Evolutionary conservation across 2,113 vertebrate genomes (phyloP).

Genomic region (Ophiodon elongatus): DNA sequence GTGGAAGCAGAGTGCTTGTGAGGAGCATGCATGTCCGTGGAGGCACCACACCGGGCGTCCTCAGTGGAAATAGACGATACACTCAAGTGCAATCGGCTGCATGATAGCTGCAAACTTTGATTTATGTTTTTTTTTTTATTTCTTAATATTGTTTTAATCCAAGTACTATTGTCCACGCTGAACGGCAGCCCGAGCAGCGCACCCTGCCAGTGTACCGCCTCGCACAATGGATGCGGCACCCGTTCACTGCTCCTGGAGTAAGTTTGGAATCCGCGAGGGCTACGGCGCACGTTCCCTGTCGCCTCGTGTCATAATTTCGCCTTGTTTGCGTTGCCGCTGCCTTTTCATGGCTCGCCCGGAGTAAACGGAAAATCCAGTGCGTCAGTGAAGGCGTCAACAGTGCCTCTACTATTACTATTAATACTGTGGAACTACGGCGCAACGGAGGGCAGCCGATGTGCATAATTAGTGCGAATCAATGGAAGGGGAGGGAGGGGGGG

Average conservation of each 20-base stretch:
- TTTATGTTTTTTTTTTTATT: slow-evolving; percentile 50
- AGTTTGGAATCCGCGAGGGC: slow-evolving; percentile 62
- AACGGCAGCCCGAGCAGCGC: slow-evolving; percentile 43
- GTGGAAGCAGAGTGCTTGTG: slow-evolving; percentile 69
- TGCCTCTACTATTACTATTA: slow-evolving; percentile 78
- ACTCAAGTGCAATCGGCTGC: slow-evolving; percentile 77
- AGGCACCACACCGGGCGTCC: slow-evolving; percentile 81
- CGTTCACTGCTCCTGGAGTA: slow-evolving; percentile 56
- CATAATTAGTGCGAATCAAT: slow-evolving; percentile 69
- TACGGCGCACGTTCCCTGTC: slow-evolving; percentile 19
- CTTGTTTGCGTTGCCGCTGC: slow-evolving; percentile 51
- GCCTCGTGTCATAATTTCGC: slow-evolving; percentile 36
- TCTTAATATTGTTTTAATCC: slow-evolving; percentile 7
- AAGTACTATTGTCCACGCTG: slow-evolving; percentile 61
- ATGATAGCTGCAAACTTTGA: slow-evolving; percentile 80
- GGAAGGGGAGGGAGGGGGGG: slow-evolving; percentile 26
- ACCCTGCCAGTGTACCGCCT: slow-evolving; percentile 30
- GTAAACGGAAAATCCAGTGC: slow-evolving; percentile 84
- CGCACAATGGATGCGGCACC: slow-evolving; percentile 75
- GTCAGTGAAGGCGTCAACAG: slow-evolving; percentile 84
- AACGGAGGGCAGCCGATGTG: slow-evolving; percentile 52
- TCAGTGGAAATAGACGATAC: slow-evolving; percentile 82
- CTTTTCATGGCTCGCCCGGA: slow-evolving; percentile 64
- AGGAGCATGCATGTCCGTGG: slow-evolving; percentile 79
- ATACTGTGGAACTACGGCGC: slow-evolving; percentile 52